A percentile compares a stretch with the other conserved stretches of the same genome.
Conservation (phyloP, 2,888 invertebrate genomes). For the Mesorhabditis belari region DNA sequence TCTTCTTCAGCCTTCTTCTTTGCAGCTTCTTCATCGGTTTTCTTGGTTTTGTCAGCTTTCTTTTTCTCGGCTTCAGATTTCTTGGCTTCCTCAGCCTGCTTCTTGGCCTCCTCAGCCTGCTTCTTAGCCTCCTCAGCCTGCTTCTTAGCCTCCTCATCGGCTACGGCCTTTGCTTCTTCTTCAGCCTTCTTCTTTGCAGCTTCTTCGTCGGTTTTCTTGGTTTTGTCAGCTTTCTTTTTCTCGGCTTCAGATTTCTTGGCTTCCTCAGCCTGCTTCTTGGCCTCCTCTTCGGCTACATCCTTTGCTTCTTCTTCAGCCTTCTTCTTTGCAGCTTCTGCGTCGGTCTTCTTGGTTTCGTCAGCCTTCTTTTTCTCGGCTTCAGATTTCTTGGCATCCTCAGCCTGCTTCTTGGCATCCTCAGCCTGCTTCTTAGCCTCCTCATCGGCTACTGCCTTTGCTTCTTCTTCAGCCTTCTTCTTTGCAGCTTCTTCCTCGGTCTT, state of each 20-base stretch:
- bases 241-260: no score
- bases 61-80: not conserved
- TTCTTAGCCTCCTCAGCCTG: no score
- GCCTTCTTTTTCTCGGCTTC: not conserved
- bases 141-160: not conserved
- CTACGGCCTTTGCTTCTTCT: not conserved
- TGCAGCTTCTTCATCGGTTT: not conserved
- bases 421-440: not conserved
- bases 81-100: not conserved
- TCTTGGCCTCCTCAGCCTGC: no score
- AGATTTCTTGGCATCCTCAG: not conserved
- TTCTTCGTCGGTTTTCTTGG: no score
- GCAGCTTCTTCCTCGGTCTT: no score
- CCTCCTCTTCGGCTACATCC: no score
- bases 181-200: no score
- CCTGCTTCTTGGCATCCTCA: not conserved
- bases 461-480: not conserved
- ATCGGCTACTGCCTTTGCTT: not conserved
- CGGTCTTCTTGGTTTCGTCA: no score
- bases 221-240: no score
- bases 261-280: no score
- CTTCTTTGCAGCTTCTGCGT: no score
- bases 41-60: not conserved
- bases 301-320: conserved; percentile 5
- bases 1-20: no score